A percentile compares a stretch with the other conserved stretches of the same genome.
Evolutionary conservation across 2,888 invertebrate species (phyloP).

Genomic region (Apodemia duryi): DNA sequence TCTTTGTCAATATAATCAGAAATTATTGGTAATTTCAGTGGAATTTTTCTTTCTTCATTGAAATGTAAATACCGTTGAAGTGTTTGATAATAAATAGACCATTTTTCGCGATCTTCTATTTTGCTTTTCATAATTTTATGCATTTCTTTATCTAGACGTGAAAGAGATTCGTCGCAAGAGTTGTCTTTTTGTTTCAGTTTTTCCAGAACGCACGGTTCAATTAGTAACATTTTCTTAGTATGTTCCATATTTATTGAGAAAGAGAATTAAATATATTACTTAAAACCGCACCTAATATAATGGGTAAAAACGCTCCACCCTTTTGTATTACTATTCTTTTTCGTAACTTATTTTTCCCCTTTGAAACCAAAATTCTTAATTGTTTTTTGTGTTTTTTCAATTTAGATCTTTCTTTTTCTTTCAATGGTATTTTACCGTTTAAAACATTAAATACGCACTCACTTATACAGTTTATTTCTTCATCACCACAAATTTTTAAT

Average conservation of each 20-base stretch:
- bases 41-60: background rate
- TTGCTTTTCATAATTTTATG: constrained; percentile 1
- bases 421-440: constrained; percentile 18
- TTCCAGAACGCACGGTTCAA: background rate
- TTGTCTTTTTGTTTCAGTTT: background rate
- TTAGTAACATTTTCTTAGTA: background rate
- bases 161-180: background rate
- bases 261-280: constrained; percentile 7
- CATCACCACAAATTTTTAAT: background rate
- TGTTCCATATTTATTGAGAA: too few species aligned
- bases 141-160: background rate
- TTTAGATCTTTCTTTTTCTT: constrained; percentile 14
- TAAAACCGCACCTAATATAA: constrained; percentile 22
- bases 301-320: constrained; percentile 21
- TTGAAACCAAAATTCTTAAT: constrained; percentile 11
- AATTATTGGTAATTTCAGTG: too few species aligned
- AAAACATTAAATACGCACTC: constrained; percentile 21
- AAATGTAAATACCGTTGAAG: constrained; percentile 20
- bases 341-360: background rate
- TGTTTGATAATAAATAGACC: constrained; percentile 20
- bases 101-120: constrained; percentile 21
- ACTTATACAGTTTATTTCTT: too few species aligned
- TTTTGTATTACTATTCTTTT: constrained; percentile 21
- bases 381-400: background rate
- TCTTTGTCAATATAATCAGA: too few species aligned